Evolutionary conservation across 2,888 invertebrate species (phyloP).

Genomic region (Cephus sareptanus): DNA sequence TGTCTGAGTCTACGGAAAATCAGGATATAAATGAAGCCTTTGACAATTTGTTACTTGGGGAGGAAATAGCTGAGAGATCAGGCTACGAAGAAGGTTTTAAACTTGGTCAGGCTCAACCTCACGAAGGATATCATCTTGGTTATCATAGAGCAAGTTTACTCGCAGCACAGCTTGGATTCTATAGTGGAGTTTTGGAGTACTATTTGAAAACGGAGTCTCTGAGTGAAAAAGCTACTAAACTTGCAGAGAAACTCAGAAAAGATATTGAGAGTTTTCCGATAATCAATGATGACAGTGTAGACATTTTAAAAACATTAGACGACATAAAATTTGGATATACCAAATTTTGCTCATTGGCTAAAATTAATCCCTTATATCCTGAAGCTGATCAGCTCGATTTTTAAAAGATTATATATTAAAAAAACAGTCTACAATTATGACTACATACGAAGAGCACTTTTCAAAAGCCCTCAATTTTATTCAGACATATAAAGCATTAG

Average conservation of each 20-base stretch:
- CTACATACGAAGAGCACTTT: constrained; percentile 47
- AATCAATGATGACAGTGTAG: constrained; percentile 73
- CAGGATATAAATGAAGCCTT: constrained; percentile 77
- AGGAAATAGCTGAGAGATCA: constrained; percentile 73
- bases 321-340: constrained; percentile 77
- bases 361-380: constrained; percentile 71
- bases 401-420: constrained; percentile 55
- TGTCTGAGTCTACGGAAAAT: constrained; percentile 14
- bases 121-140: constrained; percentile 80
- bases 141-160: constrained; percentile 82
- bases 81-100: constrained; percentile 78
- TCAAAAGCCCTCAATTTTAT: constrained; percentile 70
- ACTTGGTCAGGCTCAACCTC: constrained; percentile 69
- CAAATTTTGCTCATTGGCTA: constrained; percentile 76
- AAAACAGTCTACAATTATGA: constrained; percentile 9
- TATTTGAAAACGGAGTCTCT: constrained; percentile 57
- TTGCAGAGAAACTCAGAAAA: constrained; percentile 70
- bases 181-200: constrained; percentile 72
- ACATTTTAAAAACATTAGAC: constrained; percentile 74
- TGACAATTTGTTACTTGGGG: constrained; percentile 77
- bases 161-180: constrained; percentile 83
- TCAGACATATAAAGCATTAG: constrained; percentile 71
- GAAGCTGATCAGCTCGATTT: constrained; percentile 73
- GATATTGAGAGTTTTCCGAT: constrained; percentile 75
- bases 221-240: constrained; percentile 69